phyloP scores from a whole-genome alignment of 2,113 vertebrate species.

The Clarias macrocephalus region DNA sequence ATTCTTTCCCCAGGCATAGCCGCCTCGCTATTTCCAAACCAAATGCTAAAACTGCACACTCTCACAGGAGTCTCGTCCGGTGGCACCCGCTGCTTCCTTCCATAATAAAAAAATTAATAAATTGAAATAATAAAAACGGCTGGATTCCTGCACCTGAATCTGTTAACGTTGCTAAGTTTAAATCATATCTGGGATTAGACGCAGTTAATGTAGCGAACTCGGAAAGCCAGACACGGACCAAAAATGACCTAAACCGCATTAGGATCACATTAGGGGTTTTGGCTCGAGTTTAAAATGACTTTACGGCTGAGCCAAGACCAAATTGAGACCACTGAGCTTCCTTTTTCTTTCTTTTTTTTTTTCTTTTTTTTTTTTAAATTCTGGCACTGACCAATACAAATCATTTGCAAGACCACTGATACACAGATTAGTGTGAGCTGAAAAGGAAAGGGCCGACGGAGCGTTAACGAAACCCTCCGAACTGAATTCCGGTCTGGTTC shows the following conservation, averaged over 20 bases:
- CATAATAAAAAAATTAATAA: neutral
- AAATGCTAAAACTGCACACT: constrained; percentile 21
- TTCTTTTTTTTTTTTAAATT: neutral
- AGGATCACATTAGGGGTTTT: neutral
- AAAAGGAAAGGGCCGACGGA: neutral
- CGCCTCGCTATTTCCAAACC: constrained; percentile 25
- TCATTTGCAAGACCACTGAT: neutral
- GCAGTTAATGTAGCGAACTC: neutral
- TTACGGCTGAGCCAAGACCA: neutral
- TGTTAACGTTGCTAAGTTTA: constrained; percentile 52
- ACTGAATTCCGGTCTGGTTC: constrained; percentile 33
- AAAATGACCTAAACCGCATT: constrained; percentile 9
- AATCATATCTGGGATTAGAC: neutral
- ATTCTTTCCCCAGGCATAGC: constrained; percentile 36
- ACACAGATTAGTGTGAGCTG: neutral
- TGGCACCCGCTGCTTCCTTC: constrained; percentile 56
- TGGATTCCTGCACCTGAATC: constrained; percentile 50
- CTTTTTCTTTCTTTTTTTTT: too few species aligned
- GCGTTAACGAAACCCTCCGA: constrained; percentile 3
- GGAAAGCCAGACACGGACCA: neutral
- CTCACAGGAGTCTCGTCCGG: constrained; percentile 40
- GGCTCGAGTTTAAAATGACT: neutral
- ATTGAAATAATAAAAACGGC: constrained; percentile 18
- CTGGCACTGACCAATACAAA: neutral
- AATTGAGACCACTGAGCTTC: neutral